These are phyloP conservation scores for Tapirus indicus DNA, from an alignment of 2,797 vertebrate genomes.

Conservation along the genomic window DNA sequence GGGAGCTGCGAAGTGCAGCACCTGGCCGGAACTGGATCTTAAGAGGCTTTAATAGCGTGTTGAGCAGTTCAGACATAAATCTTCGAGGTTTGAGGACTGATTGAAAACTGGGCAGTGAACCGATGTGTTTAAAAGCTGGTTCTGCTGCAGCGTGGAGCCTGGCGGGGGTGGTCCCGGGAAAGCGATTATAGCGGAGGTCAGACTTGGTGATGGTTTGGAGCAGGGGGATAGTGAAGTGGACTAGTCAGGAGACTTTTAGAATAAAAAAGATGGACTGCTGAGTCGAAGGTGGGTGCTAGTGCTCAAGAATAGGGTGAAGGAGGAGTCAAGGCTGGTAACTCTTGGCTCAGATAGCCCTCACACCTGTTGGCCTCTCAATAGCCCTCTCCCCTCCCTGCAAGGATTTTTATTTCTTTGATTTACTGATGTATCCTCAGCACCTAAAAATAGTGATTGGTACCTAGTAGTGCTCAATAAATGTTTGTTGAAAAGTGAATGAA, in stretches of 20 bases:
- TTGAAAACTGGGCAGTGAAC: not conserved
- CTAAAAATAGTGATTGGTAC: too few species aligned
- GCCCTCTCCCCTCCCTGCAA: fast-evolving
- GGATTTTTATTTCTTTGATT: not conserved
- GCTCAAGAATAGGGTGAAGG: too few species aligned
- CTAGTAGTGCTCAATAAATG: not conserved
- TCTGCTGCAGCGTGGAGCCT: not conserved
- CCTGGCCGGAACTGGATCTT: not conserved
- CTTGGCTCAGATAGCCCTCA: not conserved
- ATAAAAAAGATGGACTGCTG: fast-evolving
- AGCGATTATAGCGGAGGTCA: not conserved
- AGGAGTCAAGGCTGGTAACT: not conserved
- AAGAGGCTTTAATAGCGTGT: not conserved
- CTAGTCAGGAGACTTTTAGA: not conserved
- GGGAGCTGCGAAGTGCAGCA: not conserved
- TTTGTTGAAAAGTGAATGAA: not conserved
- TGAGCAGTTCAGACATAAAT: not conserved
- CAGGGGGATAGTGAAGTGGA: fast-evolving
- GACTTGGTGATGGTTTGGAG: not conserved
- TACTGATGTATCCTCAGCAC: not conserved
- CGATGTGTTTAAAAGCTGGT: not conserved
- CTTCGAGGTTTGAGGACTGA: not conserved
- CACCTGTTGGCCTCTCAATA: not conserved
- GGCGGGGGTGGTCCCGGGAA: not conserved
- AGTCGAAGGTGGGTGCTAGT: not conserved